These are phyloP conservation scores for Pipistrellus kuhlii DNA, from an alignment of 2,797 vertebrate species.

Conservation along the genomic window DNA sequence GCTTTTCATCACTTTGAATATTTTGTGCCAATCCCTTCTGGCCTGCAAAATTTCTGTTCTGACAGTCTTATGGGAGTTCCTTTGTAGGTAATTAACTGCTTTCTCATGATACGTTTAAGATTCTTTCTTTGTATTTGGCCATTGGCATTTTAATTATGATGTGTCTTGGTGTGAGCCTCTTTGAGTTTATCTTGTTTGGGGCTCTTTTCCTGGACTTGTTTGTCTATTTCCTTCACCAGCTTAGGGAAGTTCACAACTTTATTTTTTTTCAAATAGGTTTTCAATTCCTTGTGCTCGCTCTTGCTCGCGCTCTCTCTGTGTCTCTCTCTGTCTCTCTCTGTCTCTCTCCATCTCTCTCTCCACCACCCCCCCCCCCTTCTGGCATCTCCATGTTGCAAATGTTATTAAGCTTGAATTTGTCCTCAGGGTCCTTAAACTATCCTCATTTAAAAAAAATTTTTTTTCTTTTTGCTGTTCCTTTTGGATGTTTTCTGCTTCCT, in stretches of 20 bases:
- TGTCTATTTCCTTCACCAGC: background rate
- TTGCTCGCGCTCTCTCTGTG: too few species aligned
- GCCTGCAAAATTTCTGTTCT: background rate
- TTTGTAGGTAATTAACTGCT: background rate
- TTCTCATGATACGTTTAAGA: background rate
- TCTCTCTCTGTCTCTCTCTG: too few species aligned
- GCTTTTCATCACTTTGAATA: background rate
- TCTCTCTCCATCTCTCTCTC: too few species aligned
- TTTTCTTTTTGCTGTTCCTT: background rate
- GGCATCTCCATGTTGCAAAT: background rate
- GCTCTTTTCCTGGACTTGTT: background rate
- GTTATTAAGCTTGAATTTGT: background rate
- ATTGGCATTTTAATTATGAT: background rate
- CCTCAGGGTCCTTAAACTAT: background rate
- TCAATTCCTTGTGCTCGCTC: background rate
- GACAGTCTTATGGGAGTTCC: background rate
- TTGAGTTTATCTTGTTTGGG: background rate
- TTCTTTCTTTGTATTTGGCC: background rate
- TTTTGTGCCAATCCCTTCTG: background rate
- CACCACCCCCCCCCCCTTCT: background rate
- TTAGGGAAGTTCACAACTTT: background rate
- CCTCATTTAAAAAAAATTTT: background rate
- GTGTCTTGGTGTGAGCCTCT: background rate
- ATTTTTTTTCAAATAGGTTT: background rate
- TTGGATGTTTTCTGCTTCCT: background rate